Evolutionary conservation across 2,113 vertebrate species (phyloP).

Genomic region (Xiphophorus maculatus): DNA sequence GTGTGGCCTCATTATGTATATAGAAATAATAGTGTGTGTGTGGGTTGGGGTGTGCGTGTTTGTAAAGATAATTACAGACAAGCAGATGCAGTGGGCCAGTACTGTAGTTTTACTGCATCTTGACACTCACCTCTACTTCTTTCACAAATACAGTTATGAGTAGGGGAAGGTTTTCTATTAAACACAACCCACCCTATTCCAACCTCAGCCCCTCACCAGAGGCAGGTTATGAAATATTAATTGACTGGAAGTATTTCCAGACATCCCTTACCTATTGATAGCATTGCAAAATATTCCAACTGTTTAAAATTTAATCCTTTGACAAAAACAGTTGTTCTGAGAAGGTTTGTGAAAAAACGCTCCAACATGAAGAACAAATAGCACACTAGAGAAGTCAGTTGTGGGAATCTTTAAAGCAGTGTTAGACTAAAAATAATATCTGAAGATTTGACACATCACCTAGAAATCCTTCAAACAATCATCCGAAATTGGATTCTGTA

Average conservation of each 20-base stretch:
- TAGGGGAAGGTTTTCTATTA: conserved; percentile 8
- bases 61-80: conserved; percentile 37
- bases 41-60: background rate
- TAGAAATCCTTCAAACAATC: no score
- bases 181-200: background rate
- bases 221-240: conserved; percentile 54
- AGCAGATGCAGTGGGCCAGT: conserved; percentile 37
- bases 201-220: background rate
- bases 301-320: no score
- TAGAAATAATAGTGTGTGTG: background rate
- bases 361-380: no score
- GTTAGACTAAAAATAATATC: no score
- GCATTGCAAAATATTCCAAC: background rate
- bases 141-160: conserved; percentile 32
- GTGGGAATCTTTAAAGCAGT: no score
- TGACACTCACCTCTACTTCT: conserved; percentile 22
- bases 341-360: no score
- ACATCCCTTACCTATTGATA: conserved; percentile 19
- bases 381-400: no score
- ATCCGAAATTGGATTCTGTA: no score
- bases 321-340: no score
- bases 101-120: conserved; percentile 34
- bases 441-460: no score
- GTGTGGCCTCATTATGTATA: conserved; percentile 6
- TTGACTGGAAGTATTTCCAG: conserved; percentile 45